phyloP scores from a whole-genome alignment of 2,113 vertebrate species.

The Serilophus lunatus region DNA sequence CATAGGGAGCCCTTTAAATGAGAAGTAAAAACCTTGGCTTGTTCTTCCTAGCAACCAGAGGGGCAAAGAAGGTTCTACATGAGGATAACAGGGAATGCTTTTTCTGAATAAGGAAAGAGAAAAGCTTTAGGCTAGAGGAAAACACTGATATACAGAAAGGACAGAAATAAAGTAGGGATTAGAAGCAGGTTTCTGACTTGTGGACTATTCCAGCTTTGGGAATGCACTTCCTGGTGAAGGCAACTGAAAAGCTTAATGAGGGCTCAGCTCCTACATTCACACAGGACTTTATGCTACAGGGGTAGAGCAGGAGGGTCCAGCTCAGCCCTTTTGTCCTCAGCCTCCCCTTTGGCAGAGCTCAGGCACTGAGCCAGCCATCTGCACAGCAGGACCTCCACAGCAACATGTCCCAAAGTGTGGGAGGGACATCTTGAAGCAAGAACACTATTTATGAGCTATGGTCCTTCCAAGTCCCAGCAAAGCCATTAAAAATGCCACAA shows the following conservation, averaged over 20 bases:
- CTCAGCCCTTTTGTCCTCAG: neutral
- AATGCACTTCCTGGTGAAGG: neutral
- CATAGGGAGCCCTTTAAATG: neutral
- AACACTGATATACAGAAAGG: neutral
- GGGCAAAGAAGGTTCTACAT: neutral
- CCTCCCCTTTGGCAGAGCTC: neutral
- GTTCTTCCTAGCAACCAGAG: neutral
- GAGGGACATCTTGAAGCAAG: neutral
- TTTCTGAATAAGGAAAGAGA: neutral
- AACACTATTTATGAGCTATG: neutral
- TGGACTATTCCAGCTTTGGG: neutral
- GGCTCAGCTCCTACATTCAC: neutral
- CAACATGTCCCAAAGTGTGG: accelerated
- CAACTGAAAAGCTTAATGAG: neutral
- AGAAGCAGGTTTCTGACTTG: neutral
- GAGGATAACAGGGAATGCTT: neutral
- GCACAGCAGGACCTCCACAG: neutral
- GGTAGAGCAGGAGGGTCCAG: neutral
- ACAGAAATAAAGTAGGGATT: neutral
- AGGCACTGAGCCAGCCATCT: neutral
- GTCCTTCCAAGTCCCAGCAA: neutral
- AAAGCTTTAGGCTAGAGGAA: neutral
- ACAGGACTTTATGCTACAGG: neutral
- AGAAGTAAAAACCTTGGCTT: neutral
- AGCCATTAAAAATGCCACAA: neutral